These are phyloP conservation scores for Capromys pilorides DNA, from an alignment of 2,797 vertebrate genomes.

Conservation along the genomic window DNA sequence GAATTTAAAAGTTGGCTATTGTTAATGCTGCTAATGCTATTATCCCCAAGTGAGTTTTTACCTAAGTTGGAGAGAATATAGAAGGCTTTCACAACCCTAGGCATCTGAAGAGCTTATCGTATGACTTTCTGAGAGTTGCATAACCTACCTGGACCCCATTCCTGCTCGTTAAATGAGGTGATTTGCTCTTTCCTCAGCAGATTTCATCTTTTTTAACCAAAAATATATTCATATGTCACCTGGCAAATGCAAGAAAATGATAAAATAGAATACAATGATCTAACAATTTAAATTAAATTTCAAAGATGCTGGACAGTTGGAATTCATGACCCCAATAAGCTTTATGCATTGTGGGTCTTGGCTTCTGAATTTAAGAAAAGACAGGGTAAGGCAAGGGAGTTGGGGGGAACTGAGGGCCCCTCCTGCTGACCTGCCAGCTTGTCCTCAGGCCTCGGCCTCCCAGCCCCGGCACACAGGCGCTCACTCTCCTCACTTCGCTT, in stretches of 20 bases:
- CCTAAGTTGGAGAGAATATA: not conserved
- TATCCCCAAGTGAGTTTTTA: not conserved
- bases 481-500: not conserved
- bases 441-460: no score
- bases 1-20: not conserved
- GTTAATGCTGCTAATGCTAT: not conserved
- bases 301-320: not conserved
- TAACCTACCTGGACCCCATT: not conserved
- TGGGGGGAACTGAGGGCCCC: not conserved
- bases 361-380: not conserved
- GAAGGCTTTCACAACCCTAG: not conserved
- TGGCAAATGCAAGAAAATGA: conserved; percentile 18
- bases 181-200: not conserved
- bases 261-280: not conserved
- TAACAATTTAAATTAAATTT: not conserved
- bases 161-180: not conserved
- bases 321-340: not conserved
- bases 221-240: not conserved
- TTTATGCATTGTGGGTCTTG: not conserved
- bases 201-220: conserved; percentile 26
- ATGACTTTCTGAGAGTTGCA: not conserved
- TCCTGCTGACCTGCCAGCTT: no score
- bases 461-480: not conserved
- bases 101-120: not conserved
- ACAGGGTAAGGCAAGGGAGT: not conserved